Base-by-base conservation (phyloP, 2,888 invertebrate species). In the Busseola fusca region DNA sequence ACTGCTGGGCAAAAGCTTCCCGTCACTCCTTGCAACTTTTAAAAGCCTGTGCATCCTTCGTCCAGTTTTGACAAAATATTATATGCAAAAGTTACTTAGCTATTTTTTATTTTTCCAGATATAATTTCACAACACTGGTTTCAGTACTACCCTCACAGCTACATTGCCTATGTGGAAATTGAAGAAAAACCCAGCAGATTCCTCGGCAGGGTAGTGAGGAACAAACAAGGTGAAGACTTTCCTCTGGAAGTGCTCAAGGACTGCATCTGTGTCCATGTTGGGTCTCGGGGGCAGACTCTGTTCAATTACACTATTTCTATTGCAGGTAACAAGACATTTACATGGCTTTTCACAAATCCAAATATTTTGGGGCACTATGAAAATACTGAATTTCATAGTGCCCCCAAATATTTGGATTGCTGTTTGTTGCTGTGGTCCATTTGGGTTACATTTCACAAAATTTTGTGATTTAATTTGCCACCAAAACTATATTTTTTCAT, bases 201-300 rank as follows among this genome's bases (percentile, higher is more conserved):
- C 67, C 84, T 92, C 7, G 95, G 94, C 7, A 88, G 95, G 76
- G 74, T 93, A 3, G 74, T 94, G 21, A 91, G 76, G 69, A 88
- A 93, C 78, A 76, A 72, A 18, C 72, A 81, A 30, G 87, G 85
- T n/a, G 83, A 88, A 40, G 85, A 85, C n/a, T 74, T 87, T 27
- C 63, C 88, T n/a, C 69, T 90, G n/a, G 92, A 93, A 18, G 68
- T 73, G 4, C 81, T 96, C 10, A 91, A 94, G 37, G 95, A 96
- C 40, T 97, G 96, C 75, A 90, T 96, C 34, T 96, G 97, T 81
- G 89, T 98, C 63, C 97, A 97, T 88, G 91, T 98, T 71, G 98
- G 98, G 0, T 87, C 92, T 1, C 96, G 97, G 83, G 96, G 96
- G 83, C 96, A 96, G 77, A 96, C 97, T 1, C 92, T 97, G 63